phyloP scores from a whole-genome alignment of 1,140 invertebrate genomes.

The Lepidurus arcticus region DNA sequence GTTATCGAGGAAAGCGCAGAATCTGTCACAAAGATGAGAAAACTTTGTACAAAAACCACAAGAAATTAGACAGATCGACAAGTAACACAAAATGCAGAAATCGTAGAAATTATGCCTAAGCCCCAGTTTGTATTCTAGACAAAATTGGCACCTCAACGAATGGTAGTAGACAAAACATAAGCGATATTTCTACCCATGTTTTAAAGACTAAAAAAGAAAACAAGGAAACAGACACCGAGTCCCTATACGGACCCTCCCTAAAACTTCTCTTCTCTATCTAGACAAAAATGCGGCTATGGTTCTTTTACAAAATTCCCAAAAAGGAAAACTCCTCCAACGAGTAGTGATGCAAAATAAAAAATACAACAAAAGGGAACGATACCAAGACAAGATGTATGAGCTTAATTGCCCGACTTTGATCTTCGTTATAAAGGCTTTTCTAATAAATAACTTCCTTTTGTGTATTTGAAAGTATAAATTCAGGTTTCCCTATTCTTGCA shows the following conservation, averaged over 20 bases:
- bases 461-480: not conserved
- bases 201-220: not conserved
- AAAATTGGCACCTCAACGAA: too few species aligned
- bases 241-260: not conserved
- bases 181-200: not conserved
- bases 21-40: too few species aligned
- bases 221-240: not conserved
- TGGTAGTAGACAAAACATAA: too few species aligned
- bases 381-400: slow-evolving; percentile 2
- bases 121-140: too few species aligned
- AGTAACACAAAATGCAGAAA: too few species aligned
- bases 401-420: not conserved
- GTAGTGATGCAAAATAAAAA: not conserved
- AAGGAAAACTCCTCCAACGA: not conserved
- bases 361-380: not conserved
- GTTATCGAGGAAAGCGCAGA: too few species aligned
- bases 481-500: too few species aligned
- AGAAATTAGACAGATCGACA: too few species aligned
- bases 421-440: not conserved
- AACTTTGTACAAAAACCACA: too few species aligned
- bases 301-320: not conserved
- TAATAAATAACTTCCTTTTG: not conserved
- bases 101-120: too few species aligned
- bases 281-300: not conserved
- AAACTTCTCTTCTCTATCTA: not conserved